These are phyloP conservation scores for Aethes cnicana DNA, from an alignment of 2,888 invertebrate genomes.

Conservation along the genomic window DNA sequence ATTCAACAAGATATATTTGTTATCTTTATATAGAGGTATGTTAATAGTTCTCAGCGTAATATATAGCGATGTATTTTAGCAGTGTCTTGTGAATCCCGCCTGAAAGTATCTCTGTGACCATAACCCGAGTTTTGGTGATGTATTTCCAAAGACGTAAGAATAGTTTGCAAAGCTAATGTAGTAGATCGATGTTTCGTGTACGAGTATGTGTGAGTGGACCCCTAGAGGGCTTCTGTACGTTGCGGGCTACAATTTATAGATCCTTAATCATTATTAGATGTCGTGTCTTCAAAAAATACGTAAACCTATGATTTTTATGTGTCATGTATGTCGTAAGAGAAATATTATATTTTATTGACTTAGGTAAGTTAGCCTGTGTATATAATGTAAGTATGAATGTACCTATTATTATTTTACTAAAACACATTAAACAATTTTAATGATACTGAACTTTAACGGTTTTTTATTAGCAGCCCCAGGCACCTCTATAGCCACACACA, in stretches of 20 bases:
- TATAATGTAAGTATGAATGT: constrained; percentile 72
- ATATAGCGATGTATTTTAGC: constrained; percentile 37
- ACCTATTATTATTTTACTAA: constrained; percentile 59
- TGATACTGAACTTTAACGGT: constrained; percentile 34
- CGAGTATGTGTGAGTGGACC: constrained; percentile 31
- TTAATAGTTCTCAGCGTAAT: constrained; percentile 21
- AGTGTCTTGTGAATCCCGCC: constrained; percentile 71
- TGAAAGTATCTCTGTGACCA: constrained; percentile 76
- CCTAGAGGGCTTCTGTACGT: constrained; percentile 34
- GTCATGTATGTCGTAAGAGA: constrained; percentile 45
- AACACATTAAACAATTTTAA: constrained; percentile 68
- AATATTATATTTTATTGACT: constrained; percentile 41
- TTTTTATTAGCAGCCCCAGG: background rate
- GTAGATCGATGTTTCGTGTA: constrained; percentile 47
- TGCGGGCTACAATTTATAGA: constrained; percentile 35
- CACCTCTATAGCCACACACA: no score
- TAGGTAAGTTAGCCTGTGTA: constrained; percentile 54
- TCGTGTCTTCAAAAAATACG: constrained; percentile 42
- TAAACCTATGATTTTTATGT: constrained; percentile 51
- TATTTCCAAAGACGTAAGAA: constrained; percentile 81
- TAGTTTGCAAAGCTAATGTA: constrained; percentile 71
- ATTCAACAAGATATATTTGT: constrained; percentile 26
- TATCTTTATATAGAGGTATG: constrained; percentile 25
- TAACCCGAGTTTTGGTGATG: constrained; percentile 81
- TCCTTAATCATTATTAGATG: constrained; percentile 31